Conservation (phyloP, 2,797 vertebrate genomes). For the Sylvilagus floridanus region DNA sequence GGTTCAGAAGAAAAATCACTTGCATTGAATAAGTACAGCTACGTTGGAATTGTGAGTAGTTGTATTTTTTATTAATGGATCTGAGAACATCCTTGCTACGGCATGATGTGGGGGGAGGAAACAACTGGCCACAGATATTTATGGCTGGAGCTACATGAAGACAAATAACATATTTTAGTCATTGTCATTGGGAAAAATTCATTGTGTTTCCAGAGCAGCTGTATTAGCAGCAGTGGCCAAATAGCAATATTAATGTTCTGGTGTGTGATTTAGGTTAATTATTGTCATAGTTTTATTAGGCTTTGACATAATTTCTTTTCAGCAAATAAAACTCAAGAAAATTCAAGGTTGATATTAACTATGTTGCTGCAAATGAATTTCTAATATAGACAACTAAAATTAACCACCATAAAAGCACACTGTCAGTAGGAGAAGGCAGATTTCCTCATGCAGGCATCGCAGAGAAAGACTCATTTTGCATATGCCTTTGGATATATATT, state of each 20-base stretch:
- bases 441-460: neutral
- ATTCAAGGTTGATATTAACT: constrained; percentile 56
- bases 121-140: constrained; percentile 54
- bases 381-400: constrained; percentile 51
- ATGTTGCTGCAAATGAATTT: constrained; percentile 59
- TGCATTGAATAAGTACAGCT: neutral
- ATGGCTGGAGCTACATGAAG: constrained; percentile 18
- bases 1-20: neutral
- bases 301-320: constrained; percentile 62
- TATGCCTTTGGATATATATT: neutral
- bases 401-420: constrained; percentile 48
- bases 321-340: constrained; percentile 71
- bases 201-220: constrained; percentile 64
- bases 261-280: constrained; percentile 73
- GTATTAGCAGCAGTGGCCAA: constrained; percentile 40
- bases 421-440: constrained; percentile 6
- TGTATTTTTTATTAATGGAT: neutral
- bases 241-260: constrained; percentile 65
- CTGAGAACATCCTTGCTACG: neutral
- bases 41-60: constrained; percentile 16
- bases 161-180: constrained; percentile 64
- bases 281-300: constrained; percentile 74
- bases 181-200: constrained; percentile 60
- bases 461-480: neutral
- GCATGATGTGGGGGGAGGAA: neutral